These are phyloP conservation scores for Mnemiopsis leidyi DNA, from an alignment of 37 sponge, comb jelly and placozoan species.

Conservation along the genomic window DNA sequence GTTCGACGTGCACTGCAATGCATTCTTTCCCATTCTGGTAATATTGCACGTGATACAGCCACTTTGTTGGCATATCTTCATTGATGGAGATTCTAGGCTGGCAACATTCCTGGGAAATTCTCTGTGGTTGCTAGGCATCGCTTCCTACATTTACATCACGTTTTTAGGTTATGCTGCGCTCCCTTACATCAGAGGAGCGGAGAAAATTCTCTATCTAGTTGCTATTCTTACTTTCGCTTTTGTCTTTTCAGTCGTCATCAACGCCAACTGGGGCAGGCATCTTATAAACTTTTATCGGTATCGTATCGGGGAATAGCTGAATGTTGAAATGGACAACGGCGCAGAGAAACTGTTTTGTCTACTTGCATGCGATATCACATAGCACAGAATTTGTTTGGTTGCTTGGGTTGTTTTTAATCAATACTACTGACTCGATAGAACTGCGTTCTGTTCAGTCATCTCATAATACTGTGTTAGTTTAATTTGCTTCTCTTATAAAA, in stretches of 20 bases:
- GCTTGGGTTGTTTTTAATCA: background rate
- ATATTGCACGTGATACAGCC: conserved; percentile 82
- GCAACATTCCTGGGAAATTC: conserved; percentile 72
- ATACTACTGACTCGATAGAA: background rate
- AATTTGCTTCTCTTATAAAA: no score
- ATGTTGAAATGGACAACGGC: background rate
- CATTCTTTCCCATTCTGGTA: conserved; percentile 81
- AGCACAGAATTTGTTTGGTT: background rate
- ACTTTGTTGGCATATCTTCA: conserved; percentile 69
- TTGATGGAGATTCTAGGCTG: conserved; percentile 55
- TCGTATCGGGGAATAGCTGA: conserved; percentile 19
- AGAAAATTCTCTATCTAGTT: conserved; percentile 27
- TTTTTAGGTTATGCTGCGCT: conserved; percentile 84
- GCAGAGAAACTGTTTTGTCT: background rate
- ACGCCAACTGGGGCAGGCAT: conserved; percentile 46
- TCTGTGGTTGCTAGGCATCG: conserved; percentile 78
- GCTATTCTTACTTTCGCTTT: background rate
- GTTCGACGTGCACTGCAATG: conserved; percentile 96
- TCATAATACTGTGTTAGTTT: no score
- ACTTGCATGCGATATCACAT: background rate
- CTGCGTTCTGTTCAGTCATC: no score
- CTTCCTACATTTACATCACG: conserved; percentile 86
- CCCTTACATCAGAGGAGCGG: conserved; percentile 19
- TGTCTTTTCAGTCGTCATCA: conserved; percentile 11
- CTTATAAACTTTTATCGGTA: conserved; percentile 58